phyloP scores from a whole-genome alignment of 2,888 invertebrate genomes.

The Pantelozetes paolii region DNA sequence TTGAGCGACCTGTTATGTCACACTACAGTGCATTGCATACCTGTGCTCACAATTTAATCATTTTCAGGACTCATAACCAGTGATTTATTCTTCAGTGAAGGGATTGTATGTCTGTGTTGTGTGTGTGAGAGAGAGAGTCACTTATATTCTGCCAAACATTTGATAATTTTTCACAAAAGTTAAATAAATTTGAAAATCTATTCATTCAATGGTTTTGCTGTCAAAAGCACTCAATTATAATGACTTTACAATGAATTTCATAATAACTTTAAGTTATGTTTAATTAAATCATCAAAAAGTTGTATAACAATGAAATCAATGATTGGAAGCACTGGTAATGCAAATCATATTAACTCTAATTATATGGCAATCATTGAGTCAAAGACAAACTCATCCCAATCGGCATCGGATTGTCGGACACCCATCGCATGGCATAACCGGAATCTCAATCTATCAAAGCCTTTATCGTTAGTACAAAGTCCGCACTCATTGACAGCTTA shows the following conservation, averaged over 20 bases:
- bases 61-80: slow-evolving; percentile 6
- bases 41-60: slow-evolving; percentile 15
- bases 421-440: slow-evolving; percentile 47
- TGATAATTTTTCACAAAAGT: not conserved
- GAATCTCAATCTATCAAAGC: slow-evolving; percentile 42
- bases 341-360: not conserved
- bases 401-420: slow-evolving; percentile 39
- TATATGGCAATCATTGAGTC: slow-evolving; percentile 5
- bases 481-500: not conserved
- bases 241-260: not conserved
- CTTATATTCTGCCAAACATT: not conserved
- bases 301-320: slow-evolving; percentile 10
- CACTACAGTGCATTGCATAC: slow-evolving; percentile 16
- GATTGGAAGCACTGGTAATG: not conserved
- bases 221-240: not conserved
- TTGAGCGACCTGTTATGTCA: slow-evolving; percentile 23
- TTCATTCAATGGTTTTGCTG: not conserved
- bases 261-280: not conserved
- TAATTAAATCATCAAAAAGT: slow-evolving; percentile 13
- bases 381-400: slow-evolving; percentile 39
- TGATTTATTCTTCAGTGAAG: slow-evolving; percentile 2
- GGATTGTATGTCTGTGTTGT: not conserved
- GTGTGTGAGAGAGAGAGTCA: slow-evolving; percentile 20
- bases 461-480: slow-evolving; percentile 16
- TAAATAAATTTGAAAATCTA: not conserved